Evolutionary conservation across 37 sponge, comb jelly and placozoan species (phyloP).

Genomic region (Diacarnus erythraeanus): DNA sequence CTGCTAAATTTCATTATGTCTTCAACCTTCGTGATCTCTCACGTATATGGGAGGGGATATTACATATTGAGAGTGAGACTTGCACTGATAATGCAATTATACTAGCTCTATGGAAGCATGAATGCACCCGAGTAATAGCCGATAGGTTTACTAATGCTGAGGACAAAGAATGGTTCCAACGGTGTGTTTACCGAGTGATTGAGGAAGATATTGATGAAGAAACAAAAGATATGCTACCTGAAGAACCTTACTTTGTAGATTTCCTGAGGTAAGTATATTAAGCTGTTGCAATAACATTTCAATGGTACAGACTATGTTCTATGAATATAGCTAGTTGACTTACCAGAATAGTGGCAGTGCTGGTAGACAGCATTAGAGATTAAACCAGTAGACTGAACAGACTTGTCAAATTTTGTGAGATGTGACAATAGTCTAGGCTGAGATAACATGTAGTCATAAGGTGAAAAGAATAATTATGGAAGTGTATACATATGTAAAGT

Average conservation of each 20-base stretch:
- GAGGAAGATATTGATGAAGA: constrained; percentile 75
- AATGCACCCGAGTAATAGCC: constrained; percentile 92
- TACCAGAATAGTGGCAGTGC: not conserved
- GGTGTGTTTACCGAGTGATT: constrained; percentile 41
- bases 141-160: constrained; percentile 95
- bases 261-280: constrained; percentile 78
- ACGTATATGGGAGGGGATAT: constrained; percentile 99
- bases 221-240: constrained; percentile 44
- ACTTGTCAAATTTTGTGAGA: no score
- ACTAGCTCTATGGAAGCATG: constrained; percentile 94
- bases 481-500: no score
- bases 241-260: constrained; percentile 97
- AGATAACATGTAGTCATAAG: no score
- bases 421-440: no score
- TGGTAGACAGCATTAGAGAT: not conserved
- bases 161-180: constrained; percentile 94
- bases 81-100: constrained; percentile 38
- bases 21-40: constrained; percentile 99
- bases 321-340: not conserved
- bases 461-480: no score
- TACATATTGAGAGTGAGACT: constrained; percentile 71
- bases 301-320: no score
- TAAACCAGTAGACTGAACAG: not conserved
- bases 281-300: not conserved
- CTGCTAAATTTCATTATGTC: constrained; percentile 99